These are phyloP conservation scores for Aphyosemion australe DNA, from an alignment of 2,113 vertebrate species.

Conservation along the genomic window DNA sequence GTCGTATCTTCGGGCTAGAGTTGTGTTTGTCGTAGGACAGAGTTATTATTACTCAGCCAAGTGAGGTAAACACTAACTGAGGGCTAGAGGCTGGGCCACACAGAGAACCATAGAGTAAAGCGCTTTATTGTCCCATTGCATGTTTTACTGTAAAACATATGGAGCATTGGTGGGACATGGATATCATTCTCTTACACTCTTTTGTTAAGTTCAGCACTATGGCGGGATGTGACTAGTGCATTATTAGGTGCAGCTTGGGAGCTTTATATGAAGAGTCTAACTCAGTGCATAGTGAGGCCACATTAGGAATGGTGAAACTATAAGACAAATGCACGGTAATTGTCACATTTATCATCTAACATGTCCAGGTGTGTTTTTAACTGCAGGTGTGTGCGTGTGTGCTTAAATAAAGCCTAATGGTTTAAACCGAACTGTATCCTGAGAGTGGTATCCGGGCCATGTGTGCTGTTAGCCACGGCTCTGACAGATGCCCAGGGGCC, in stretches of 20 bases:
- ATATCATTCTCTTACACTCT: slow-evolving; percentile 35
- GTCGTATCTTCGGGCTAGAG: slow-evolving; percentile 60
- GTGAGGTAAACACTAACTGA: slow-evolving; percentile 73
- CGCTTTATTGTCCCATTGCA: slow-evolving; percentile 60
- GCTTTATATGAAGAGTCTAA: slow-evolving; percentile 16
- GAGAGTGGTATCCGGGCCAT: slow-evolving; percentile 72
- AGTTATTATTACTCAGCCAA: slow-evolving; percentile 73
- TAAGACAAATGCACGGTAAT: slow-evolving; percentile 4
- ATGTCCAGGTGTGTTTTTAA: slow-evolving; percentile 67
- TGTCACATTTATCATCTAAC: slow-evolving; percentile 40
- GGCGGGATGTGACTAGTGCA: slow-evolving; percentile 19
- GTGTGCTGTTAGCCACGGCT: slow-evolving; percentile 61
- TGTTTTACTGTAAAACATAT: slow-evolving; percentile 56
- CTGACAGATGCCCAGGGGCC: slow-evolving; percentile 77
- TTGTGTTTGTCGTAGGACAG: slow-evolving; percentile 65
- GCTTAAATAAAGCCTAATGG: slow-evolving; percentile 77
- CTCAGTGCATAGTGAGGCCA: neutral
- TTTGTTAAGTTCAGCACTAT: slow-evolving; percentile 52
- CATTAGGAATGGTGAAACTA: slow-evolving; percentile 26
- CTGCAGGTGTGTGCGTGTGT: slow-evolving; percentile 57
- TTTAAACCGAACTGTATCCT: slow-evolving; percentile 71
- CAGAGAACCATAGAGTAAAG: slow-evolving; percentile 63
- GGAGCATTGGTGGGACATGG: slow-evolving; percentile 55
- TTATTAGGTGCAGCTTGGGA: neutral
- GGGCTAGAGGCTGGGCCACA: slow-evolving; percentile 66